Percentiles rank a stretch among this genome's conserved stretches.
Conservation (phyloP, 2,888 invertebrate genomes). For the Macaria notata region DNA sequence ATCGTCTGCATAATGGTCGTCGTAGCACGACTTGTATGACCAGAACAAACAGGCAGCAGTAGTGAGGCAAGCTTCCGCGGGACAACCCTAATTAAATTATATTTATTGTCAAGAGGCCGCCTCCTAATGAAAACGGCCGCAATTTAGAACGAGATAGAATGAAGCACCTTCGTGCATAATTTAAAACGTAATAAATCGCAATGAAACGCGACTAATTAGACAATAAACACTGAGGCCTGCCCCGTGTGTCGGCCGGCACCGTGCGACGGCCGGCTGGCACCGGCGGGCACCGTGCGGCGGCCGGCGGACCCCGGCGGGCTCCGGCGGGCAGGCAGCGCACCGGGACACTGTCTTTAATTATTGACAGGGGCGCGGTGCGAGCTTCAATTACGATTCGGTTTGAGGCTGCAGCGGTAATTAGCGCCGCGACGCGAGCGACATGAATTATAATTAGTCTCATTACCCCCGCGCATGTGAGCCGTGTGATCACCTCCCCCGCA, state of each 20-base stretch:
- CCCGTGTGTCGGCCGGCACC: background rate
- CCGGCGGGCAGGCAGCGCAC: background rate
- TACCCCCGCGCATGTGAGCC: background rate
- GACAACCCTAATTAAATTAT: slow-evolving; percentile 56
- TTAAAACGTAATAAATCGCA: slow-evolving; percentile 66
- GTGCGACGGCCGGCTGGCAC: background rate
- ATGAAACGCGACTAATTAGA: slow-evolving; percentile 61
- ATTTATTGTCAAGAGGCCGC: slow-evolving; percentile 54
- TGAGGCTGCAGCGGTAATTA: slow-evolving; percentile 21
- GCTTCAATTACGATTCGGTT: slow-evolving; percentile 22
- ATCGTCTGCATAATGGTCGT: too few species aligned
- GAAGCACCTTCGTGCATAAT: slow-evolving; percentile 60
- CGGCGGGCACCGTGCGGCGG: background rate
- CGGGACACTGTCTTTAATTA: slow-evolving; percentile 32
- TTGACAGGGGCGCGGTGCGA: slow-evolving; percentile 21
- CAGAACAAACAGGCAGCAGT: too few species aligned
- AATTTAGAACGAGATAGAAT: slow-evolving; percentile 44
- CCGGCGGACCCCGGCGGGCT: background rate
- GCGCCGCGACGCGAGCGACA: background rate
- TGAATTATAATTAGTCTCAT: slow-evolving; percentile 3
- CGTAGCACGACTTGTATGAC: too few species aligned
- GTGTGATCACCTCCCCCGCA: too few species aligned
- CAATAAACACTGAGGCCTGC: slow-evolving; percentile 43
- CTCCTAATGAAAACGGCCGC: slow-evolving; percentile 61
- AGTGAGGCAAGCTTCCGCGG: background rate